These are phyloP conservation scores for Leucozona laternaria DNA, from an alignment of 2,888 invertebrate species.

Conservation along the genomic window DNA sequence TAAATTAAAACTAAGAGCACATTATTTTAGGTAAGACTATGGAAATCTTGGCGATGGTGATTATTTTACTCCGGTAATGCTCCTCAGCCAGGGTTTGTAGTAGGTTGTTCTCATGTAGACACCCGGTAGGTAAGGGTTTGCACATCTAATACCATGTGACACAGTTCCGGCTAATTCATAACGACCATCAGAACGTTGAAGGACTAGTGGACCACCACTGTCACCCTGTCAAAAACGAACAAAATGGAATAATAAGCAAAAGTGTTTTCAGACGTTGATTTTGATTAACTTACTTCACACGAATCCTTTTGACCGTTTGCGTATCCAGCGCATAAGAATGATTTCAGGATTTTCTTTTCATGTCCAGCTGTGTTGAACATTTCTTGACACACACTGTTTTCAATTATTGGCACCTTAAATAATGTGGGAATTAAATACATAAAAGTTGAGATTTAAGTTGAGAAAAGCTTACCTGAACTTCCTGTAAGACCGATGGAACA, in stretches of 20 bases:
- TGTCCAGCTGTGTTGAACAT: slow-evolving; percentile 97
- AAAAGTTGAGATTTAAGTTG: neutral
- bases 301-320: slow-evolving; percentile 96
- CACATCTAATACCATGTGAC: slow-evolving; percentile 97
- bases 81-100: slow-evolving; percentile 95
- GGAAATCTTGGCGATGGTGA: neutral
- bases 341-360: slow-evolving; percentile 92
- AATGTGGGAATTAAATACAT: neutral
- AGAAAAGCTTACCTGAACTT: slow-evolving; percentile 87
- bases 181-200: slow-evolving; percentile 92
- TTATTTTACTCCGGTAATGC: slow-evolving; percentile 91
- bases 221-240: slow-evolving; percentile 89
- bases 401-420: slow-evolving; percentile 92
- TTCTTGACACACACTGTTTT: slow-evolving; percentile 95
- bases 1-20: slow-evolving; percentile 69
- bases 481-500: slow-evolving; percentile 94
- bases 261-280: neutral
- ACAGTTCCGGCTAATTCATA: slow-evolving; percentile 96
- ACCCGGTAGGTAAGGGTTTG: slow-evolving; percentile 95
- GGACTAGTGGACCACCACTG: slow-evolving; percentile 94
- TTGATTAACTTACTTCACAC: slow-evolving; percentile 89
- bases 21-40: slow-evolving; percentile 40
- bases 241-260: neutral
- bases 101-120: slow-evolving; percentile 97
- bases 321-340: slow-evolving; percentile 96